Percentiles rank a stretch among this genome's conserved stretches.
phyloP scores from a whole-genome alignment of 2,797 vertebrate species.

The Limnodromus scolopaceus region DNA sequence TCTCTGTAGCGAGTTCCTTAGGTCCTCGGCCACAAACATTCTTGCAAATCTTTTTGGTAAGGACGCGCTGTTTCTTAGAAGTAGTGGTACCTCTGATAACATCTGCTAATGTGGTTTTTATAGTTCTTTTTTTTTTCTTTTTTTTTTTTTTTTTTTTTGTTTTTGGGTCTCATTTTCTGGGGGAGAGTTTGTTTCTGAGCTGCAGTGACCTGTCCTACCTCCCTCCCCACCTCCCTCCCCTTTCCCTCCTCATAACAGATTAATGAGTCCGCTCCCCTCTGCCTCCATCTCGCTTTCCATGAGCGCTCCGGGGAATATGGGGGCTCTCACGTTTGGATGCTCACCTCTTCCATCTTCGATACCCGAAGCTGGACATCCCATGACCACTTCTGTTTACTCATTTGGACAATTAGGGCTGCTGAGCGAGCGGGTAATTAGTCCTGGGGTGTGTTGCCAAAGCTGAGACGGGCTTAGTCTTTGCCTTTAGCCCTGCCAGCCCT shows the following conservation, averaged over 20 bases:
- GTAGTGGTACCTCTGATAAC: conserved; percentile 56
- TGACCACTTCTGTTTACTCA: not conserved
- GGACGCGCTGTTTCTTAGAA: conserved; percentile 69
- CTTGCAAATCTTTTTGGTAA: conserved; percentile 87
- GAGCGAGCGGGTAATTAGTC: not conserved
- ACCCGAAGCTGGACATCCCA: not conserved
- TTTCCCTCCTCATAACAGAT: conserved; percentile 51
- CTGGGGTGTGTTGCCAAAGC: not conserved
- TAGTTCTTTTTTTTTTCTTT: not conserved
- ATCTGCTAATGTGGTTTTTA: conserved; percentile 25
- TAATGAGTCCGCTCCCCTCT: not conserved
- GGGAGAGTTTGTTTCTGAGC: not conserved
- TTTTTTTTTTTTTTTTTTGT: not conserved
- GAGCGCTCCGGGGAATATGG: not conserved
- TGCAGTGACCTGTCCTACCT: not conserved
- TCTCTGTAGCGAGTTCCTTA: conserved; percentile 87
- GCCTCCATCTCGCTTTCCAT: conserved; percentile 17
- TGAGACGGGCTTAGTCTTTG: not conserved
- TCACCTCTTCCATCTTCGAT: not conserved
- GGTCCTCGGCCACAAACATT: conserved; percentile 78
- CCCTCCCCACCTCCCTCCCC: not conserved
- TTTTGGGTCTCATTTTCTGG: not conserved
- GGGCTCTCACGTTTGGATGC: not conserved
- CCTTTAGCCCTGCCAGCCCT: not conserved
- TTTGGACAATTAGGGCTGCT: not conserved